Evolutionary conservation across 2,888 invertebrate species (phyloP).

Genomic region (Hirtodrosophila trivittata): DNA sequence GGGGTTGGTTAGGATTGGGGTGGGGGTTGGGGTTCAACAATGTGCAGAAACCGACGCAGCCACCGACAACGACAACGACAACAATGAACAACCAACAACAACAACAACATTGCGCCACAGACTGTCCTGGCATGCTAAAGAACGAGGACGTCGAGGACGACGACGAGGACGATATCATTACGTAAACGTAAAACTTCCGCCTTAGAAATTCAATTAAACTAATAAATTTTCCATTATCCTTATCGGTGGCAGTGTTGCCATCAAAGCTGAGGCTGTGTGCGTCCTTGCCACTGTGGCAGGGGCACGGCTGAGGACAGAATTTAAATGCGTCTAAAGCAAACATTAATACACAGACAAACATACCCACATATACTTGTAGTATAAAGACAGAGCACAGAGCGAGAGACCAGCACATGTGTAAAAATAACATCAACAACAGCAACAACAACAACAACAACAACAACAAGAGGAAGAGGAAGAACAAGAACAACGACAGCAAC

Average conservation of each 20-base stretch:
- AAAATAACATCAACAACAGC: conserved; percentile 50
- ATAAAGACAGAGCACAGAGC: conserved; percentile 8
- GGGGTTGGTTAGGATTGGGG: neutral
- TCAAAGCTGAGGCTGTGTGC: conserved; percentile 38
- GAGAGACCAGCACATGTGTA: conserved; percentile 48
- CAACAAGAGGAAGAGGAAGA: conserved; percentile 19
- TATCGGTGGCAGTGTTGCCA: conserved; percentile 67
- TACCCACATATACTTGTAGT: neutral
- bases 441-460: conserved; percentile 19
- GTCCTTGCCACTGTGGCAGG: conserved; percentile 12
- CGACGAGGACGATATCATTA: conserved; percentile 66
- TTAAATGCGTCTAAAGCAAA: conserved; percentile 70
- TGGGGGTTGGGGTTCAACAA: conserved; percentile 30
- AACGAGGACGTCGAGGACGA: conserved; percentile 7
- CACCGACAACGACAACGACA: conserved; percentile 40
- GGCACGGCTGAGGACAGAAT: conserved; percentile 38
- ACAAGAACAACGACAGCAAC: conserved; percentile 31
- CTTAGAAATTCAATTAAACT: conserved; percentile 82
- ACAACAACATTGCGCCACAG: conserved; percentile 14
- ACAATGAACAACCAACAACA: conserved; percentile 29
- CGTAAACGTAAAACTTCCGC: conserved; percentile 78
- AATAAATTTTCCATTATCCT: conserved; percentile 81
- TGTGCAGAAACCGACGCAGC: conserved; percentile 61
- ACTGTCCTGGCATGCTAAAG: conserved; percentile 38
- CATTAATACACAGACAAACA: conserved; percentile 33